Percentiles rank a stretch among this genome's conserved stretches.
phyloP scores from a whole-genome alignment of 2,888 invertebrate species.

The Raillietiella orientalis region DNA sequence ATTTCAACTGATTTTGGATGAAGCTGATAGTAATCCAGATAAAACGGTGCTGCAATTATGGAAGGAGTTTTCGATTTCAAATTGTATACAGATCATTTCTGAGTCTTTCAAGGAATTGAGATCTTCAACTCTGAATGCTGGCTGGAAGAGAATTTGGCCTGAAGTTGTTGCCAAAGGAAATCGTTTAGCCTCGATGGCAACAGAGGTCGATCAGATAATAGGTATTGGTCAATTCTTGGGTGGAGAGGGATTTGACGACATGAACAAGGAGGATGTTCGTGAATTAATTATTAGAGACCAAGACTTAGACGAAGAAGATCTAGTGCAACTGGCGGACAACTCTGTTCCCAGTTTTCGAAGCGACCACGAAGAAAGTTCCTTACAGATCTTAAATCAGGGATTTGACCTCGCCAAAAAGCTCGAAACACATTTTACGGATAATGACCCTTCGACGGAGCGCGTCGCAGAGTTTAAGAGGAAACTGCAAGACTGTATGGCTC shows the following conservation, averaged over 20 bases:
- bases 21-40: constrained; percentile 4
- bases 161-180: constrained; percentile 4
- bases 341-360: too few relatives aligned
- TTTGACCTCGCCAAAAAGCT: too few relatives aligned
- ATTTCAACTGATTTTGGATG: constrained; percentile 5
- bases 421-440: too few relatives aligned
- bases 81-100: constrained; percentile 4
- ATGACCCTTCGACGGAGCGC: too few relatives aligned
- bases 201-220: constrained; percentile 4
- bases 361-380: too few relatives aligned
- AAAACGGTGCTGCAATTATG: constrained; percentile 6
- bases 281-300: constrained; percentile 2
- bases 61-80: constrained; percentile 5
- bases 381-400: too few relatives aligned
- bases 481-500: too few relatives aligned
- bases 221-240: constrained; percentile 1
- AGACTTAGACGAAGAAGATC: constrained; percentile 4
- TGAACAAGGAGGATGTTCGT: constrained; percentile 3
- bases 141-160: constrained; percentile 5
- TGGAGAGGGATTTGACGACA: constrained; percentile 5
- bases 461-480: too few relatives aligned
- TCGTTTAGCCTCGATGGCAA: constrained; percentile 3
- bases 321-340: constrained; percentile 3
- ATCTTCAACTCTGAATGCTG: constrained; percentile 4
- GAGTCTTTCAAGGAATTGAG: constrained; percentile 5